Conservation (phyloP, 2,888 invertebrate species). For the Agelastica alni region DNA sequence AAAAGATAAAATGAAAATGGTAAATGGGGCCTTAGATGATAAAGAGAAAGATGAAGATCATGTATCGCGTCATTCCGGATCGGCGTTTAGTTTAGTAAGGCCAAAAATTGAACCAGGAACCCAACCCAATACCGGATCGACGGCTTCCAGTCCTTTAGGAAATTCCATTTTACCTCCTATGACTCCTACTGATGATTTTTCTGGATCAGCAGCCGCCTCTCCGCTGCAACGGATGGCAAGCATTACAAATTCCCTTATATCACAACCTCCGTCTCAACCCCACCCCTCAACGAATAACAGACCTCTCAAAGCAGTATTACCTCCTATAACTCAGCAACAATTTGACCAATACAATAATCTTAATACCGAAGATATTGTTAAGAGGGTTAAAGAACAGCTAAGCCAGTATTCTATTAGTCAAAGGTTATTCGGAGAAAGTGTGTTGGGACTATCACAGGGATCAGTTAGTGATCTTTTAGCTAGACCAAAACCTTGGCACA, state of each 20-base stretch:
- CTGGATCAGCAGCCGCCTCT: constrained; percentile 82
- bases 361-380: constrained; percentile 98
- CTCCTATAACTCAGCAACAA: constrained; percentile 98
- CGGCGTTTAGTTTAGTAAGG: constrained; percentile 86
- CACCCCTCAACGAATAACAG: constrained; percentile 84
- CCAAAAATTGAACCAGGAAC: constrained; percentile 81
- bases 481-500: constrained; percentile 98
- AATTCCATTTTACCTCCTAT: constrained; percentile 85
- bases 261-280: constrained; percentile 83
- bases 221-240: constrained; percentile 97
- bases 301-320: constrained; percentile 93
- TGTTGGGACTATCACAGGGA: constrained; percentile 95
- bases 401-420: constrained; percentile 98
- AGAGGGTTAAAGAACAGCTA: constrained; percentile 91
- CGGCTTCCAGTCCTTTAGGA: constrained; percentile 82
- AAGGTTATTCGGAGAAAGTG: constrained; percentile 95
- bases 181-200: constrained; percentile 79
- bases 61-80: constrained; percentile 72
- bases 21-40: constrained; percentile 65
- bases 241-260: constrained; percentile 95
- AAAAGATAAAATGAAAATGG: constrained; percentile 72
- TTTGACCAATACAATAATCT: constrained; percentile 97
- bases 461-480: constrained; percentile 97
- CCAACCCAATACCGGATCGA: constrained; percentile 72
- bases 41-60: constrained; percentile 64